phyloP scores from a whole-genome alignment of 2,797 vertebrate species.

The Dallia pectoralis region DNA sequence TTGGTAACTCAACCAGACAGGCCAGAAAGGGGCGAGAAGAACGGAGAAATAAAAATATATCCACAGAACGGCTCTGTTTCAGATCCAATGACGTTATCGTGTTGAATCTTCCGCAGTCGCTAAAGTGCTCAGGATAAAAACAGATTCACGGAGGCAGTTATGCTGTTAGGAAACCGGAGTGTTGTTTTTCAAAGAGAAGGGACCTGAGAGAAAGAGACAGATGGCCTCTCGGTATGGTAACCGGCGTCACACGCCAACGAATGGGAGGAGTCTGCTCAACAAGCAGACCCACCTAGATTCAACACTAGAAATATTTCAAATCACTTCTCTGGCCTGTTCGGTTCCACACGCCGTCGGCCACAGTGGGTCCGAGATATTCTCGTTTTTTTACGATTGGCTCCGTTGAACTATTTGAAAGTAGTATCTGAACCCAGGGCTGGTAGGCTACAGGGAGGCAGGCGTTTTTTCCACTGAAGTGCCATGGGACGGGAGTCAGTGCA shows the following conservation, averaged over 20 bases:
- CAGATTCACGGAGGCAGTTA: background rate
- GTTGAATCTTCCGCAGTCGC: too few species aligned
- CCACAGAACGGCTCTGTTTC: constrained; percentile 15
- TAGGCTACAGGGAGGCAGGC: background rate
- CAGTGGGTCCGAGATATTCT: background rate
- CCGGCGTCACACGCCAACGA: constrained; percentile 58
- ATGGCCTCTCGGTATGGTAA: constrained; percentile 70
- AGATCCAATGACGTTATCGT: too few species aligned
- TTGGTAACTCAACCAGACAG: background rate
- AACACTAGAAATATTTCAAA: background rate
- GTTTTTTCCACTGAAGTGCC: constrained; percentile 37
- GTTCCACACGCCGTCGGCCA: background rate
- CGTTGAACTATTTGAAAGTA: background rate
- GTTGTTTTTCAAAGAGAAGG: constrained; percentile 60
- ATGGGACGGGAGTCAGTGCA: constrained; percentile 51
- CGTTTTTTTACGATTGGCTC: background rate
- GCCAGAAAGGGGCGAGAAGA: background rate
- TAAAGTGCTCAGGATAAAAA: background rate
- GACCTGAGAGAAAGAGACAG: constrained; percentile 65
- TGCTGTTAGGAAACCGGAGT: background rate
- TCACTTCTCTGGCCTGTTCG: background rate
- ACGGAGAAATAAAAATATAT: too few species aligned
- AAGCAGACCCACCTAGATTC: constrained; percentile 31
- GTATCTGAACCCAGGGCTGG: background rate
- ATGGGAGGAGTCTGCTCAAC: constrained; percentile 47